Evolutionary conservation across 2,888 invertebrate species (phyloP), one percentile per base, ranked within the genome.

Genomic region (Prenolepis imparis): DNA sequence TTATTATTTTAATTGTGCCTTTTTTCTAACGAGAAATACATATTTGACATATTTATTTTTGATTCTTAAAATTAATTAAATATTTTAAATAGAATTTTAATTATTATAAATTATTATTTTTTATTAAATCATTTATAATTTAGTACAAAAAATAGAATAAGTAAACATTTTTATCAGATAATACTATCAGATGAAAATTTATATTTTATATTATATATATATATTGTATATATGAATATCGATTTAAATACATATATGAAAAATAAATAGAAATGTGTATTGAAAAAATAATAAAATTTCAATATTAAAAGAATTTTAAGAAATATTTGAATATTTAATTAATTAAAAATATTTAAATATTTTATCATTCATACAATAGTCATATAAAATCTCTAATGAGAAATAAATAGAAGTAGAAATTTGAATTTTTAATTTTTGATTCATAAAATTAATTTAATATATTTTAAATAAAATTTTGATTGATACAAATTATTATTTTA

Each of bases 31-130:
- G 48, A 48, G 8, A 48, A n/a, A 48, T 48, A 6, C 0, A 48
- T 48, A n/a, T 48, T 48, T 48, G 1, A 1, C 18, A 48, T 48
- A 5, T 6, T 18, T 48, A 1, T 48, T 48, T 48, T 48, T 48
- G 5, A 15, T 8, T 48, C 4, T 6, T 2, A 6, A 48, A 48
- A 48, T 48, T 48, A 18, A 18, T n/a, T 18, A 48, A 48, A 52
- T n/a, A 52, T 52, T 48, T 52, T 52, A 52, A 52, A n/a, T 52
- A n/a, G 8, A n/a, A n/a, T 52, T 52, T n/a, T 52, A 52, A 52
- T 52, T 48, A 48, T 41, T 44, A 0, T 36, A 36, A 36, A 36
- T 44, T 2, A 44, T 52, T 52, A 52, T n/a, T 52, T 18, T 52
- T 6, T 52, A 52, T 52, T 52, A n/a, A n/a, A 48, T 52, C 18